Evolutionary conservation across 2,888 invertebrate species (phyloP), one percentile per base, ranked within the genome.

Genomic region (Blastobasis adustella): DNA sequence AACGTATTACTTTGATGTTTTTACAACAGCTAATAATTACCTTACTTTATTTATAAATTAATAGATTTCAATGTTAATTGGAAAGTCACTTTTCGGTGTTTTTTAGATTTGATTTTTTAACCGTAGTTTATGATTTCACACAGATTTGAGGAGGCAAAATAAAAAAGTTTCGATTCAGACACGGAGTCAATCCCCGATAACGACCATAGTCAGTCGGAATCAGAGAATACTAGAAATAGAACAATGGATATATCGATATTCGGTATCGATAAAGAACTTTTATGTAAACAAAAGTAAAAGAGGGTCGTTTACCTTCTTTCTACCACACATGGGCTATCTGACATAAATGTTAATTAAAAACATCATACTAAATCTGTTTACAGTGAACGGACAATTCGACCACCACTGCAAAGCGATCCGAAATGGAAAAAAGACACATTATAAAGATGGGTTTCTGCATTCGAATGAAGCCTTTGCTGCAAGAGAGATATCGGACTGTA

Each of bases 401-500:
- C 41, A 40, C 41, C 2, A 8, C 4, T 40, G 7, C 4, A 40
- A 40, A 8, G 41, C 41, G 41, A 40, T 40, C 4, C 41, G 9
- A 40, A 40, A 40, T 40, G 9, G 41, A 3, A 40, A 40, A 40
- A 40, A 40, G 1, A 40, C 6, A 6, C 4, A 8, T 8, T 40
- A 9, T 3, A 40, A 40, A 40, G 41, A 9, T 3, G 4, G 1
- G 7, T 9, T 40, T 6, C 9, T 40, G 4, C 41, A 8, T 40
- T 40, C 1, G 4, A 40, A 40, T 40, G 41, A 40, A 40, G 1
- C 41, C 53, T 50, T 59, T 56, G 56, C 49, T 58, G 49, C 42
- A 45, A 53, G 56, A 58, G 44, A 51, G 56, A 49, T 56, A 49
- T 52, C 49, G 49, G 41, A 54, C 54, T 42, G 56, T 54, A 48